Base-by-base conservation (phyloP, 1,140 invertebrate species). In the Heliconius nattereri region DNA sequence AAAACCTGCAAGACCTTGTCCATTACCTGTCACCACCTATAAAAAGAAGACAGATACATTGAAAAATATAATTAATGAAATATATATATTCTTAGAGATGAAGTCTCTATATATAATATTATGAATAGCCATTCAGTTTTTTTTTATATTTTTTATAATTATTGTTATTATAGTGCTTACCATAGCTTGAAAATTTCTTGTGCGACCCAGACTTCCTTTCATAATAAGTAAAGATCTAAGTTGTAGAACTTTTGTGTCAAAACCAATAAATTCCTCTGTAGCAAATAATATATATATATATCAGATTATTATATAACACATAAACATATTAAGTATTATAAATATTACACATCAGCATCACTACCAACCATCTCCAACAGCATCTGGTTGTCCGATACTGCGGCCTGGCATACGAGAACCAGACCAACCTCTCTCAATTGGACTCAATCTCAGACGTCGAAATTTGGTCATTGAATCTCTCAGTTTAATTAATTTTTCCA, bases 351-450 rank as follows among this genome's bases (percentile, higher is more conserved):
- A 60, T n/a, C 26, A 1, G n/a, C 57, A 60, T 60, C 49, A 76
- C 16, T n/a, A 70, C 26, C 71, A 60, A 97, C 97, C 96, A 90
- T 97, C 96, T 60, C 96, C 97, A 84, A 98, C 92, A 71, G 97
- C 95, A 95, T 99, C 97, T 26, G 98, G 98, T 26, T 97, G 96
- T 57, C 98, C 98, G 83, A 99, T 95, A 88, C 96, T 98, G 75
- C 97, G 95, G 1, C 99, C 99, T 75, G 96, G 96, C 95, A 98
- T 95, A 86, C 96, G 97, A 3, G 93, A 95, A 71, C 98, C 98
- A 7, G 97, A 96, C 98, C 98, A 99, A 71, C 98, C 99, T 88
- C 98, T 95, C 87, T 98, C 97, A 71, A 98, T 95, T 5, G 98
- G 97, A 85, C 95, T 96, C 3, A 98, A 75, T 92, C 96, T 97